Percentiles rank a stretch among this genome's conserved stretches.
These are phyloP conservation scores for Aurelia sp. DNA, from an alignment of 30 jellyfish, hydroid and myxozoan species.

Conservation along the genomic window DNA sequence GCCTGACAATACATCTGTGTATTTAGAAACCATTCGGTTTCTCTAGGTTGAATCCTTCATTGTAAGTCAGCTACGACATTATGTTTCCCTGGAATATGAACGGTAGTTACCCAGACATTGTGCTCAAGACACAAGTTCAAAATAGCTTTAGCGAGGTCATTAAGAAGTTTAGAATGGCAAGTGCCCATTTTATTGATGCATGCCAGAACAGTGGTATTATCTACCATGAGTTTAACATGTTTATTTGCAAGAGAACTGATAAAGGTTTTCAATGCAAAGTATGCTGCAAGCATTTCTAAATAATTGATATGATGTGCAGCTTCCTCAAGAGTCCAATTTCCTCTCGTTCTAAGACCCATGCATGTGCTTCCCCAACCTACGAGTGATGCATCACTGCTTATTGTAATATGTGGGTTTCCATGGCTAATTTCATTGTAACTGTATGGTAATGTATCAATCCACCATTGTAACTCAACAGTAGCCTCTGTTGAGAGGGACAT, in stretches of 20 bases:
- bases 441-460: constrained; percentile 5
- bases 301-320: too few relatives aligned
- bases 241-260: background rate
- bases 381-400: constrained; percentile 70
- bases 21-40: constrained; percentile 60
- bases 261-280: too few relatives aligned
- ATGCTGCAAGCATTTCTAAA: too few relatives aligned
- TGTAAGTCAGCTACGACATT: constrained; percentile 53
- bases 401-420: constrained; percentile 21
- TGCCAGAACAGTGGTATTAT: constrained; percentile 69
- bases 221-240: constrained; percentile 65
- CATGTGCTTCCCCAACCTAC: constrained; percentile 63
- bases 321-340: too few relatives aligned
- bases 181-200: constrained; percentile 62
- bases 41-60: constrained; percentile 17
- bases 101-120: constrained; percentile 44
- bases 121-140: constrained; percentile 43
- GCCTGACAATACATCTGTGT: constrained; percentile 15
- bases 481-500: constrained; percentile 15
- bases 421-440: background rate
- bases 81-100: constrained; percentile 55
- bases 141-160: constrained; percentile 11
- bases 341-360: constrained; percentile 31
- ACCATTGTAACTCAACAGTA: constrained; percentile 34
- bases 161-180: constrained; percentile 7